These are phyloP conservation scores for Pogonus chalceus DNA, from an alignment of 1,140 invertebrate genomes.

Conservation along the genomic window DNA sequence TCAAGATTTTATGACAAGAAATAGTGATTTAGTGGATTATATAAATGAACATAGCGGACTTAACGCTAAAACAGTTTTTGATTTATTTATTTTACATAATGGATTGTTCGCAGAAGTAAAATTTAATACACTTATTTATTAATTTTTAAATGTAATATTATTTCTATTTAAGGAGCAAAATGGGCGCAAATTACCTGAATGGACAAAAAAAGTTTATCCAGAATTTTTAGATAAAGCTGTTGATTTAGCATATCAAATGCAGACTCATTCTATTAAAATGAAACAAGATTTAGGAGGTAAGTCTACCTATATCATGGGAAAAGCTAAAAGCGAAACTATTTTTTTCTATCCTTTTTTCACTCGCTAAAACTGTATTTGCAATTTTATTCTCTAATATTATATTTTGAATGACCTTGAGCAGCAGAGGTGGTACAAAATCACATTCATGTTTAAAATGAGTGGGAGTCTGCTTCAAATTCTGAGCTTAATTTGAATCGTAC, in stretches of 20 bases:
- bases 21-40: background rate
- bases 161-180: background rate
- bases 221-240: background rate
- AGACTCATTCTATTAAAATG: background rate
- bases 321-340: background rate
- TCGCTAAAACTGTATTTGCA: background rate
- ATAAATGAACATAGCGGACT: background rate
- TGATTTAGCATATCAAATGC: background rate
- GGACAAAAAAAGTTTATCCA: constrained; percentile 3
- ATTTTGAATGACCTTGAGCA: background rate
- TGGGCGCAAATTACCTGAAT: background rate
- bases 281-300: background rate
- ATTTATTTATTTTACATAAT: background rate
- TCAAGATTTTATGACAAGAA: background rate
- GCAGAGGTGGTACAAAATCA: no score
- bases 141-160: background rate
- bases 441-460: no score
- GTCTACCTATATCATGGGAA: background rate
- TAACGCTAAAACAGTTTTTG: background rate
- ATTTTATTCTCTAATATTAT: background rate
- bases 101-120: background rate
- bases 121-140: background rate
- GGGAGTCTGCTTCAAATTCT: no score
- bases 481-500: no score
- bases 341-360: no score